Evolutionary conservation across 2,888 invertebrate species (phyloP), one percentile per base, ranked within the genome.

Genomic region (Trichopria drosophilae): DNA sequence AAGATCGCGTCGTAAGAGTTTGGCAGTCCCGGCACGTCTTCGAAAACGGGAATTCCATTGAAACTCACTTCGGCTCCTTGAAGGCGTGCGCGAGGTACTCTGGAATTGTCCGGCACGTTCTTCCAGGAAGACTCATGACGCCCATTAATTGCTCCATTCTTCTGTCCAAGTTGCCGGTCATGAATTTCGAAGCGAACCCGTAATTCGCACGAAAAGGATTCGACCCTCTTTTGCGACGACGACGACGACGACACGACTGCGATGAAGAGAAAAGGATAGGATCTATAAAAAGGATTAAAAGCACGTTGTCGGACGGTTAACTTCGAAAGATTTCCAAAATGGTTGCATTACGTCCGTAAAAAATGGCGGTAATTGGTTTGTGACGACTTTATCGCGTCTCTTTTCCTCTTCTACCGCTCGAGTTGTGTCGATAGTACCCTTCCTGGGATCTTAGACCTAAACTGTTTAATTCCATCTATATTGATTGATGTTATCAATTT

Each of bases 81-180:
- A 31, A 13, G 40, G 24, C 18, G 19, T 18, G n/a, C n/a, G n/a
- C 18, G 36, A 51, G 39, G 32, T 37, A 48, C 53, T 46, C 44
- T 22, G 32, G 39, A 53, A 59, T 60, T 57, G 59, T 61, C 60
- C 59, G 40, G 53, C 58, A 58, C 60, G 58, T 58, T 39, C 57
- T 43, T 52, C 45, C 39, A 40, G 53, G 55, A 62, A 63, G 62
- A 63, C 61, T 63, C 65, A 63, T 60, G 62, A 58, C 60, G 59
- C 48, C 63, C 62, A 66, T 67, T 68, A 68, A 68, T 68, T 64
- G 64, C 61, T 61, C 60, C 60, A 62, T 67, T 66, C 64, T 67
- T 67, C 59, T 59, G 42, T 54, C 55, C 55, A 55, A 58, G 57
- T 61, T 58, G 57, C 55, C 62, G 59, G 53, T 51, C 64, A 61